These are phyloP conservation scores for Leptocoma aspasia DNA, from an alignment of 2,113 vertebrate genomes.

Conservation along the genomic window DNA sequence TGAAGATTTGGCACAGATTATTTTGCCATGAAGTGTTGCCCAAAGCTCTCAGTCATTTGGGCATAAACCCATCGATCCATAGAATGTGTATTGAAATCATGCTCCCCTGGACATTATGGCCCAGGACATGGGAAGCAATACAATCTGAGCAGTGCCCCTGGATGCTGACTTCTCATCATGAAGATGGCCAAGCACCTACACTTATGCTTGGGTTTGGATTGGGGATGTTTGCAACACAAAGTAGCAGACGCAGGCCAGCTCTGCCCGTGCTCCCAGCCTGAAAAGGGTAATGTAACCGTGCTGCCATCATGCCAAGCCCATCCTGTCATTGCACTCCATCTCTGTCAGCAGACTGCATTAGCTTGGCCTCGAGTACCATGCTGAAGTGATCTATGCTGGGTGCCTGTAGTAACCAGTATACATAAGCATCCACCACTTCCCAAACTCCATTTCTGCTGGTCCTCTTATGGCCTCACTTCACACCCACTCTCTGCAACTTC, in stretches of 20 bases:
- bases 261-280: background rate
- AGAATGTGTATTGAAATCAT: background rate
- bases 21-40: background rate
- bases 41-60: background rate
- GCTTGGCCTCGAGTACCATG: background rate
- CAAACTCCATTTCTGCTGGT: background rate
- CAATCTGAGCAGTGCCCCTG: rapidly evolving
- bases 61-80: background rate
- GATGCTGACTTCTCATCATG: background rate
- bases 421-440: background rate
- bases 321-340: background rate
- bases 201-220: background rate
- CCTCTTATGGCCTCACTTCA: background rate
- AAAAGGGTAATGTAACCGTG: background rate
- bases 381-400: background rate
- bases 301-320: background rate
- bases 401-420: background rate
- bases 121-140: background rate
- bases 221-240: background rate
- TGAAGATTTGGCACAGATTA: background rate
- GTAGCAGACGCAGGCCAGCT: background rate
- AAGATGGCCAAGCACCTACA: background rate
- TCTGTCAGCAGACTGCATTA: background rate
- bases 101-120: background rate
- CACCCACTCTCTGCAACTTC: background rate